Evolutionary conservation across 1,140 invertebrate genomes (phyloP), one percentile per base, ranked within the genome.

Genomic region (Leptestheria dahalacensis): DNA sequence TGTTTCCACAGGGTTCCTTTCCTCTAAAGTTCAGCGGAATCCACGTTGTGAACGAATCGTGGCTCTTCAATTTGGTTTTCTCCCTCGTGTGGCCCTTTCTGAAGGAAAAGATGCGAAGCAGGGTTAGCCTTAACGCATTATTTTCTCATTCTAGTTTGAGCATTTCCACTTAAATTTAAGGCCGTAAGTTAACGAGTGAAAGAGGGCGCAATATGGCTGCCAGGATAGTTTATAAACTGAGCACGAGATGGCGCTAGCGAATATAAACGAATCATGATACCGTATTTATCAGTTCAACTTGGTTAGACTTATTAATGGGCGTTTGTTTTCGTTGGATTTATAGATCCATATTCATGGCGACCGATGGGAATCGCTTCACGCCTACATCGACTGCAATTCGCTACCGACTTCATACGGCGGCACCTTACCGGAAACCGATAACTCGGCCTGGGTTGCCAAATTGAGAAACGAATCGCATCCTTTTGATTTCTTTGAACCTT

Each of bases 1-100:
- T n/a, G n/a, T 41, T 41, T 41, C 6, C 15, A 41, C 15, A 80
- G 73, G 87, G 92, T 62, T 87, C 88, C 2, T 89, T 92, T 81
- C 89, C 90, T 25, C 73, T 90, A n/a, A 77, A 90, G 60, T 78
- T 93, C 64, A 90, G 89, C 70, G 87, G 88, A 69, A 84, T 93
- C 11, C 90, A 93, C 72, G 85, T 93, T 66, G 82, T 93, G 0
- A 91, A 91, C 68, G 83, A 93, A 66, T 88, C 90, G 0, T 86
- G 84, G 72, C 74, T 92, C 50, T 91, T 93, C 71, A 90, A 88
- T 64, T 79, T 91, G 68, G 83, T 92, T 0, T 91, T 89, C 82
- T 78, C 80, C 48, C 79, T 95, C 67, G 86, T 93, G 71, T 88
- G 88, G 69, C 88, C 89, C 0, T 88, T 93, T 66, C 80, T 92